Evolutionary conservation across 53 echinoderm and acorn worm species (phyloP).

Genomic region (Luidia sarsii): DNA sequence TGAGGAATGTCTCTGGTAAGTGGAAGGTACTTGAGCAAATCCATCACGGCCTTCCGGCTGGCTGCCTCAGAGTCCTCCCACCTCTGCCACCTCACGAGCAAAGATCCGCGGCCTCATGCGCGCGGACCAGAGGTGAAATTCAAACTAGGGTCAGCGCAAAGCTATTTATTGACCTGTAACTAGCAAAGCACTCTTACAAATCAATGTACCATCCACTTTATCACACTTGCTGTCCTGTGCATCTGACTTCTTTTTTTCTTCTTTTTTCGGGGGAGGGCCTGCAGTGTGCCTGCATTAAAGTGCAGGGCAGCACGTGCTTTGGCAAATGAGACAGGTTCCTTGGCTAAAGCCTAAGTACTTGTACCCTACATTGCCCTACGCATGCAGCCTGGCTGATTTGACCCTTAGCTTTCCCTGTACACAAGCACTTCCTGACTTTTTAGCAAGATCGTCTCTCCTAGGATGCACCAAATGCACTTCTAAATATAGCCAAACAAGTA

Average conservation of each 20-base stretch:
- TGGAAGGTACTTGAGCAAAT: constrained; percentile 40
- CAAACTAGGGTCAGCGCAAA: constrained; percentile 46
- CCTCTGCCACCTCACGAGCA: not conserved
- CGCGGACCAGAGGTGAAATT: constrained; percentile 22
- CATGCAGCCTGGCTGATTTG: constrained; percentile 54
- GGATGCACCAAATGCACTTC: constrained; percentile 61
- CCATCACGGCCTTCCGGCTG: constrained; percentile 45
- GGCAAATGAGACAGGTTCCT: constrained; percentile 50
- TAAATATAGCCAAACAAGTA: constrained; percentile 62
- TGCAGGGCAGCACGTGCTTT: constrained; percentile 49
- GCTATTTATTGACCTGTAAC: constrained; percentile 61
- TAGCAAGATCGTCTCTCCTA: constrained; percentile 54
- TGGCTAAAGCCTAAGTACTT: constrained; percentile 37
- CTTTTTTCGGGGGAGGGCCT: no score
- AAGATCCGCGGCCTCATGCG: constrained; percentile 29
- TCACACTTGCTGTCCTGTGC: constrained; percentile 48
- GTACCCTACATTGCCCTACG: constrained; percentile 48
- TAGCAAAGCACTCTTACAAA: constrained; percentile 62
- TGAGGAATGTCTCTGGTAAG: constrained; percentile 11
- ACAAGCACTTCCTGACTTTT: constrained; percentile 63
- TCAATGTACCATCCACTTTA: constrained; percentile 62
- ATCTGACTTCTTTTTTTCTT: constrained; percentile 49
- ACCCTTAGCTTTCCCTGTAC: constrained; percentile 58
- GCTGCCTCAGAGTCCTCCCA: not conserved
- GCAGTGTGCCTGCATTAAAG: constrained; percentile 49